Conservation (phyloP, 2,113 vertebrate species). For the Willisornis vidua region DNA sequence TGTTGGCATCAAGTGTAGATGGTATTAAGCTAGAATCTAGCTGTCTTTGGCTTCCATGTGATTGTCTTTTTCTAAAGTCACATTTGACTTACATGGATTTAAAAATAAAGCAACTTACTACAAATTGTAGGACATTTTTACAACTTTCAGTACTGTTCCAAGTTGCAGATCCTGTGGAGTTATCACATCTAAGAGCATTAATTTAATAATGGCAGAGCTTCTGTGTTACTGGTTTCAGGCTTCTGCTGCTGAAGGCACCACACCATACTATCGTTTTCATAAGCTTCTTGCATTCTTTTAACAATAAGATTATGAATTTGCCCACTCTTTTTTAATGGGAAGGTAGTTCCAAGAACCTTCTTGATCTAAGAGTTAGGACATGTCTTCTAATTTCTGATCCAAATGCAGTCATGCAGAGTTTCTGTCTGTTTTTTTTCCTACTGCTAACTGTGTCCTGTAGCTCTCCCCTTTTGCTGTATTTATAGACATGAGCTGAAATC, state of each 20-base stretch:
- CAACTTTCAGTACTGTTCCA: neutral
- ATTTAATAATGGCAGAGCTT: neutral
- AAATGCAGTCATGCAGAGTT: neutral
- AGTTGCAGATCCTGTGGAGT: neutral
- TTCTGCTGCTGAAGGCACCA: neutral
- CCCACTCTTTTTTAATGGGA: neutral
- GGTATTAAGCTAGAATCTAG: neutral
- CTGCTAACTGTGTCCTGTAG: neutral
- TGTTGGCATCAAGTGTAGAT: neutral
- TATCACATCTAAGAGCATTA: neutral
- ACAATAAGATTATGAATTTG: neutral
- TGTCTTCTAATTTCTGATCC: neutral
- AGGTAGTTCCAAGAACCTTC: neutral
- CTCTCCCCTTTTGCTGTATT: constrained; percentile 8
- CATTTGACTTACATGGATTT: neutral
- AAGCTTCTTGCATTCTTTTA: neutral
- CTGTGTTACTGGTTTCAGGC: neutral
- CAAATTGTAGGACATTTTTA: neutral
- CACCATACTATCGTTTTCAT: neutral
- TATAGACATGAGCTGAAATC: constrained; percentile 47
- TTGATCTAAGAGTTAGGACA: neutral
- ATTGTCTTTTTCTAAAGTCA: neutral
- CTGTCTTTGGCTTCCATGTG: neutral
- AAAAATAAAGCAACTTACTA: neutral
- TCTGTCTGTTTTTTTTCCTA: neutral